Evolutionary conservation across 2,888 invertebrate genomes (phyloP), one percentile per base, ranked within the genome.

Genomic region (Nomada hirtipes): DNA sequence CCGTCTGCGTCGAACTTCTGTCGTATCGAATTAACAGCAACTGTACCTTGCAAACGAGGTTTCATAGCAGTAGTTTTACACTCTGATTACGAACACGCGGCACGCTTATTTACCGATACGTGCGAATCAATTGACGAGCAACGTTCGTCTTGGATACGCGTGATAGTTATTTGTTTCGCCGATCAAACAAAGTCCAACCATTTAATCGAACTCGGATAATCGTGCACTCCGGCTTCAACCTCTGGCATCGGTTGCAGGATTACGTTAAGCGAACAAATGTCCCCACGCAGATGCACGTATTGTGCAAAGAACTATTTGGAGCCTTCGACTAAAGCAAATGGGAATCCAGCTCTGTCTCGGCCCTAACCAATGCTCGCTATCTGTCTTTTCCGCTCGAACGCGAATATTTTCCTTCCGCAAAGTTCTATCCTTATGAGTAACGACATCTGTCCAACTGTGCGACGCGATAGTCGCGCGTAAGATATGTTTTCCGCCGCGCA

Each of bases 351-450:
- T 83, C 75, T 76, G 63, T 69, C 64, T 42, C 26, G 13, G 26
- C 20, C 60, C 29, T 20, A 53, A 20, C 55, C 15, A 57, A 15
- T 23, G 53, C 18, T 53, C 61, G 65, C 76, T 71, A 79, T 74
- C 79, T 68, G 64, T 85, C 83, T 79, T 85, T 76, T 73, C 82
- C 83, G 70, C 76, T 74, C 76, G 79, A 71, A 76, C 80, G 74
- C 74, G 23, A 60, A 74, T 69, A 65, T 60, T 79, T 65, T 70
- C 50, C 64, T 53, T 64, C 53, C 4, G 36, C 57, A 79, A 82
- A 78, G 79, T 85, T 83, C 71, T 60, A 53, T 64, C 72, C 67
- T 68, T 68, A 81, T 83, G 87, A 85, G 79, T 87, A 87, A 87
- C 85, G 83, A 83, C 86, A 81, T 55, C 86, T 83, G 87, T 81